Conservation (phyloP, 37 sponge, comb jelly and placozoan species). For the Cladorhizidae sp. region DNA sequence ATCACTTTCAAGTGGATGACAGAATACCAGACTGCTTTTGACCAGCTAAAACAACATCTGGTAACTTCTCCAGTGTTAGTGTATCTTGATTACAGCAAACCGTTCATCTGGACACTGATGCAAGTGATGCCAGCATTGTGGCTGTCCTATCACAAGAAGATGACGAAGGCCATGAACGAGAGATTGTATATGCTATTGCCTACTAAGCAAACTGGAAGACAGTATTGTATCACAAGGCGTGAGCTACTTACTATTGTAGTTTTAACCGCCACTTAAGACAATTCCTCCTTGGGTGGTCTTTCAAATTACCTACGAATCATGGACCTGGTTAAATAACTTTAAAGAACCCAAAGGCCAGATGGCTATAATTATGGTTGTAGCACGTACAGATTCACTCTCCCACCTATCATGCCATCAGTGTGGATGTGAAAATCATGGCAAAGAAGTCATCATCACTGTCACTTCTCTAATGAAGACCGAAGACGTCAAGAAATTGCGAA, state of each 20-base stretch:
- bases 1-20: neutral
- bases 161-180: neutral
- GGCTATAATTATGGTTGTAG: slow-evolving; percentile 12
- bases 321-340: too few relatives aligned
- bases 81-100: neutral
- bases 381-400: neutral
- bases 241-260: neutral
- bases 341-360: slow-evolving; percentile 27
- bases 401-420: too few relatives aligned
- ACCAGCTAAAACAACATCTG: neutral
- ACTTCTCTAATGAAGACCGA: neutral
- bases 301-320: slow-evolving; percentile 11
- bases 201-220: neutral
- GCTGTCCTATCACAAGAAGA: too few relatives aligned
- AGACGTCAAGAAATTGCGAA: neutral
- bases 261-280: neutral
- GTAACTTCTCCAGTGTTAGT: neutral
- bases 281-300: neutral
- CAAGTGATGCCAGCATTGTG: neutral
- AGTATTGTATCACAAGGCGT: neutral
- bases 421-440: neutral
- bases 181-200: neutral
- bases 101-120: neutral
- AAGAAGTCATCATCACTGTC: neutral
- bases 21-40: slow-evolving; percentile 2